Base-by-base conservation (phyloP, 2,888 invertebrate species). In the Ormyrus nitidulus region DNA sequence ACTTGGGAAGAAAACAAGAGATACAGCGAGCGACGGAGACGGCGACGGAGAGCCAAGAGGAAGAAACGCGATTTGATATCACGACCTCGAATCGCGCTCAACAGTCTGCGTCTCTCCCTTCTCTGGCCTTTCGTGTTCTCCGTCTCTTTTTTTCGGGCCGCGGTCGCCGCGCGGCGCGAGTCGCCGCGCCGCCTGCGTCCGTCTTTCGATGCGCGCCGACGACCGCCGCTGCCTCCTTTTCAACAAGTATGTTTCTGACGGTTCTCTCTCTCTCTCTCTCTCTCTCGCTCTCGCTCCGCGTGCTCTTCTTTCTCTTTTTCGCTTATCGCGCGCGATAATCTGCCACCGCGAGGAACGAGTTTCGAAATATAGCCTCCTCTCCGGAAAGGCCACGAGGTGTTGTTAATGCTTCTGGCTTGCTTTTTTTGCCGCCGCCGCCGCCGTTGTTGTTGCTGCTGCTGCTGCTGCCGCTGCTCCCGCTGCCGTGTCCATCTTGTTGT, bases 291-390 rank as follows among this genome's bases (percentile, higher is more conserved):
- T 54, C 48, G 34, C 34, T 34, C 3, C 34, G 34, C 11, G 8
- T 34, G 49, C 71, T 54, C 68, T 61, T 75, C 51, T 76, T 68
- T 68, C 59, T 56, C 77, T n/a, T 56, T 71, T 65, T 65, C 61
- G 61, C 59, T 75, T 78, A 81, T 81, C 81, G 76, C 75, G 51
- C 10, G 34, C 75, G 79, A 81, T 81, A 81, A 81, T 81, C 81
- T 81, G 81, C 81, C 79, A 81, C 81, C 70, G 81, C 70, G 73
- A 53, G 44, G 65, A 78, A 80, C 77, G 77, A 80, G 80, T 80
- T 80, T 80, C 65, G 78, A 72, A 77, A 73, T 76, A 71, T 68
- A 59, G 71, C 65, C 34, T 34, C 34, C 34, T 49, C 65, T 34
- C 44, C 73, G 69, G 53, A 73, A 64, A 73, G 68, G 59, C 64